Evolutionary conservation across 64 coral and sea anemone species (phyloP).

Genomic region (Stichodactyla mertensii): DNA sequence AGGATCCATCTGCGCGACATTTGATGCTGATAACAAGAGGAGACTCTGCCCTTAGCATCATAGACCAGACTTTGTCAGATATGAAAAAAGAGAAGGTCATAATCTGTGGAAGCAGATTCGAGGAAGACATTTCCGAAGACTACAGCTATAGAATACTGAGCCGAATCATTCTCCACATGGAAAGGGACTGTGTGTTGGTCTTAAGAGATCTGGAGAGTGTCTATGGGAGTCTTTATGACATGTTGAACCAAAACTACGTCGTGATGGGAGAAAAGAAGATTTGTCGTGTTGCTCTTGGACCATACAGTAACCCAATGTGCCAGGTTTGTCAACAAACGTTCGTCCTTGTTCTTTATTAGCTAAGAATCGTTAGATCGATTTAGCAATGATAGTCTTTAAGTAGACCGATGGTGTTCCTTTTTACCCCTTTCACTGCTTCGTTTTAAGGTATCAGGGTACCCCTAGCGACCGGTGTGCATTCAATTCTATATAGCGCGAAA

Average conservation of each 20-base stretch:
- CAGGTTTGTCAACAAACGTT: conserved; percentile 39
- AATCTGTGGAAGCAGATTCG: conserved; percentile 89
- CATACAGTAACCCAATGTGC: conserved; percentile 97
- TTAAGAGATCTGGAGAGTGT: conserved; percentile 83
- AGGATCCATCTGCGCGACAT: conserved; percentile 76
- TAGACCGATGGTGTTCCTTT: too few relatives aligned
- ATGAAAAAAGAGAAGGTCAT: conserved; percentile 75
- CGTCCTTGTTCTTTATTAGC: background rate
- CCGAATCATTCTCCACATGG: conserved; percentile 90
- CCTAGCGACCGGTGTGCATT: too few relatives aligned
- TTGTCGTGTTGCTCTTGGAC: conserved; percentile 84
- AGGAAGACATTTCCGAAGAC: conserved; percentile 94
- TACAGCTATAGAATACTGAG: conserved; percentile 92
- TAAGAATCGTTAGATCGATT: too few relatives aligned
- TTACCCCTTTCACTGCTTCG: too few relatives aligned
- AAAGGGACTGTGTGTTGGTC: conserved; percentile 86
- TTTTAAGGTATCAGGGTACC: too few relatives aligned
- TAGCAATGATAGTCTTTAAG: too few relatives aligned
- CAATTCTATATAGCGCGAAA: too few relatives aligned
- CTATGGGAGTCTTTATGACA: conserved; percentile 97
- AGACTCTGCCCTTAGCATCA: conserved; percentile 84
- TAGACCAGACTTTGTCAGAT: conserved; percentile 56
- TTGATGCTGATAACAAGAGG: conserved; percentile 93
- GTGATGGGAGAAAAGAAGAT: conserved; percentile 89
- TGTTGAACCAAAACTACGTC: conserved; percentile 97